Percentiles rank a stretch among this genome's conserved stretches.
Conservation (phyloP, 2,797 vertebrate genomes). For the Sebastiscus albofasciatus region DNA sequence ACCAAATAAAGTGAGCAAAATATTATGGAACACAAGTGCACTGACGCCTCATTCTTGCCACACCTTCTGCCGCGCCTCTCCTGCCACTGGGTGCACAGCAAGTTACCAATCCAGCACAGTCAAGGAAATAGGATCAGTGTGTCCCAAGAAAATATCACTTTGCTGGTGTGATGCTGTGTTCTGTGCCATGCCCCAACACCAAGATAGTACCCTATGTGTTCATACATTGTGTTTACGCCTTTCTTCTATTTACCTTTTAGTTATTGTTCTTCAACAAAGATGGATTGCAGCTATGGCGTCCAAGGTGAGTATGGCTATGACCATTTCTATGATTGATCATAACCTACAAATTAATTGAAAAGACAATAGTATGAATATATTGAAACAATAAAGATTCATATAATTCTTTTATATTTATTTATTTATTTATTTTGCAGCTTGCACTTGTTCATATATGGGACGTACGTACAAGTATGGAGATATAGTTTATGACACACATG, state of each 20-base stretch:
- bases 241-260: slow-evolving; percentile 51
- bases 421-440: slow-evolving; percentile 75
- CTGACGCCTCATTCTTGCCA: background rate
- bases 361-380: background rate
- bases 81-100: background rate
- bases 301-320: slow-evolving; percentile 38
- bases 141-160: background rate
- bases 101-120: background rate
- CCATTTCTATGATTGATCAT: background rate
- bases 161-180: background rate
- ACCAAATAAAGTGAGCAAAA: background rate
- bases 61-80: background rate
- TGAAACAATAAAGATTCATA: background rate
- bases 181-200: background rate
- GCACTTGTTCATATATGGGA: slow-evolving; percentile 83
- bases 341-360: background rate
- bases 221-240: background rate
- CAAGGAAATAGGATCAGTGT: too few relatives aligned
- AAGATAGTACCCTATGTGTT: background rate
- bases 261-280: slow-evolving; percentile 52
- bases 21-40: background rate
- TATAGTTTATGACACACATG: slow-evolving; percentile 84
- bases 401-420: background rate
- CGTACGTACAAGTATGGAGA: slow-evolving; percentile 65
- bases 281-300: slow-evolving; percentile 41